A percentile compares a stretch with the other conserved stretches of the same genome.
phyloP scores from a whole-genome alignment of 2,113 vertebrate genomes.

The Motacilla alba region DNA sequence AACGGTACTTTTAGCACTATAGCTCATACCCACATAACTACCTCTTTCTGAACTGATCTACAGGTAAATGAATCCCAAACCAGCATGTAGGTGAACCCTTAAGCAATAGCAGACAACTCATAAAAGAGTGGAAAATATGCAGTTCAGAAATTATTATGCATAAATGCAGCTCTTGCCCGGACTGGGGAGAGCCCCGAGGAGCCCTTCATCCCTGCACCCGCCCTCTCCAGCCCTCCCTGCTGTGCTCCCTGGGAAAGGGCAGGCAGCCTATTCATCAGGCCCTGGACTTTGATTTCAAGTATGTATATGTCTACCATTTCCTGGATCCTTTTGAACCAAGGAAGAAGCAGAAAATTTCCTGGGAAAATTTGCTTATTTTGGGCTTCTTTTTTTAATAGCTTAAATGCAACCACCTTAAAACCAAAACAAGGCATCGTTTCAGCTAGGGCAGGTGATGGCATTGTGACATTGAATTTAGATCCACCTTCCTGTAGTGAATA shows the following conservation, averaged over 20 bases:
- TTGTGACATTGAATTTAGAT: background rate
- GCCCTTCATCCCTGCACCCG: accelerated
- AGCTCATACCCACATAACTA: background rate
- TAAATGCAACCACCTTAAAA: background rate
- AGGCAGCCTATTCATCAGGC: background rate
- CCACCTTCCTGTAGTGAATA: background rate
- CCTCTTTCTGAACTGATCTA: background rate
- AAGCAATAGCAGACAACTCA: background rate
- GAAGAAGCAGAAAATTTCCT: background rate
- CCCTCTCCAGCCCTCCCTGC: background rate
- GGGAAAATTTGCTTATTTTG: background rate
- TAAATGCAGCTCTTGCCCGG: background rate
- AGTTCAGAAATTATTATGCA: background rate
- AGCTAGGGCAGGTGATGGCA: background rate
- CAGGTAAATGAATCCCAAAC: background rate
- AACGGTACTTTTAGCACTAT: background rate
- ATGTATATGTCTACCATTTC: accelerated
- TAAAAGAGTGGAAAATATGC: background rate
- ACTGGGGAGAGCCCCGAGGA: accelerated
- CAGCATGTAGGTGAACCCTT: background rate
- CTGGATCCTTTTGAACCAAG: background rate
- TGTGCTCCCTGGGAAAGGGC: background rate
- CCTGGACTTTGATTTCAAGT: background rate
- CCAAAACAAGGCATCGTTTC: background rate
- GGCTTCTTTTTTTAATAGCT: background rate